These are phyloP conservation scores for Diorhabda elongata DNA, from an alignment of 1,140 invertebrate genomes.

Conservation along the genomic window DNA sequence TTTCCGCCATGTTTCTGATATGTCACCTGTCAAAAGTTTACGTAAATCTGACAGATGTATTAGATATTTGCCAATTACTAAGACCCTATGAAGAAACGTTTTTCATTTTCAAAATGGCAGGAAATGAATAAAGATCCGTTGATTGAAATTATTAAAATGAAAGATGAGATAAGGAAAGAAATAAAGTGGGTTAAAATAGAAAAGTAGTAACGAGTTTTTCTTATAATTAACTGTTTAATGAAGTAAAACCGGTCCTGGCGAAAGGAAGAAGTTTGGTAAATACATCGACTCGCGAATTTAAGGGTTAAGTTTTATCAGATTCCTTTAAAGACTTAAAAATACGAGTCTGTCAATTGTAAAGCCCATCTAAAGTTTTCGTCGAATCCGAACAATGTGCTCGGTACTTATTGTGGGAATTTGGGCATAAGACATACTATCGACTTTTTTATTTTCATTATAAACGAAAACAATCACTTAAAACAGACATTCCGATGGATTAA, in stretches of 20 bases:
- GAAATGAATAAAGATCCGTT: too few species aligned
- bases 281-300: slow-evolving; percentile 37
- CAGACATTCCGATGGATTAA: slow-evolving; percentile 3
- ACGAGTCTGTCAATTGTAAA: slow-evolving; percentile 29
- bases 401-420: slow-evolving; percentile 13
- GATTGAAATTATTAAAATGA: too few species aligned
- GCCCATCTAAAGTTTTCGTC: slow-evolving; percentile 11
- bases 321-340: slow-evolving; percentile 27
- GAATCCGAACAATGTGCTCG: slow-evolving; percentile 4
- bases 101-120: too few species aligned
- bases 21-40: too few species aligned
- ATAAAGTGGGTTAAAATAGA: too few species aligned
- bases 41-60: too few species aligned
- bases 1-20: too few species aligned
- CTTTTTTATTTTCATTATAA: slow-evolving; percentile 3
- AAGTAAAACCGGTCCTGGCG: not conserved
- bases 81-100: too few species aligned
- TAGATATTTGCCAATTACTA: too few species aligned
- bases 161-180: too few species aligned
- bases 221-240: too few species aligned
- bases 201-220: too few species aligned
- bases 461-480: slow-evolving; percentile 14
- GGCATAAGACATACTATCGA: slow-evolving; percentile 7
- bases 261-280: slow-evolving; percentile 1
- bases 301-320: slow-evolving; percentile 37